Evolutionary conservation across 1,140 invertebrate genomes (phyloP), one percentile per base, ranked within the genome.

Genomic region (Bombus sylvicola): DNA sequence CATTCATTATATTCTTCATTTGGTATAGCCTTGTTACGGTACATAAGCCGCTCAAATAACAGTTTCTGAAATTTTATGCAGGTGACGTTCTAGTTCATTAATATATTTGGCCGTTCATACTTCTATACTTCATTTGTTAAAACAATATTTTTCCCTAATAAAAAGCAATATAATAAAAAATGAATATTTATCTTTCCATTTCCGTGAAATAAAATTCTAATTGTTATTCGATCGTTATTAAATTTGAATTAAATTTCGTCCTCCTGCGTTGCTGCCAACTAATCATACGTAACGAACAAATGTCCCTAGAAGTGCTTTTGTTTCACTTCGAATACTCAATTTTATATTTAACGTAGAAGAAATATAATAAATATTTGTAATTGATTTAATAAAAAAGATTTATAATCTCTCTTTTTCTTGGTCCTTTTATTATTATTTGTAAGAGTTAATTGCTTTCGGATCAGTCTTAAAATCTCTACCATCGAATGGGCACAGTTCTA

Each of bases 51-150:
- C 28, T 12, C 3, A 73, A 80, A 81, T 34, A 85, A 62, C 25
- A 53, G 47, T 57, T 81, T 57, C 69, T 81, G 43, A 82, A 57
- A 81, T 86, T 86, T 82, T 86, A 86, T 76, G 47, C 64, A 69
- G 62, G 80, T 82, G 73, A 86, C 53, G 31, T 37, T 80, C 81
- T 34, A 57, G 71, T 86, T 82, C 10, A 69, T 69, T 62, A 76
- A 81, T 34, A 47, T 47, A 62, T 28, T 75, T 85, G 4, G 13
- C 34, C 25, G 34, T 66, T 77, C 66, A 76, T 43, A 62, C 28
- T 75, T 81, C 6, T 64, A 43, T 66, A 81, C 22, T 47, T 68
- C 22, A 37, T 69, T 86, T 86, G 64, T 82, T 82, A 59, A 62
- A 76, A 82, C 8, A 47, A 66, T 66, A 66, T 28, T 57, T 80